Evolutionary conservation across 2,113 vertebrate genomes (phyloP).

Genomic region (Ceuthmochares aereus): DNA sequence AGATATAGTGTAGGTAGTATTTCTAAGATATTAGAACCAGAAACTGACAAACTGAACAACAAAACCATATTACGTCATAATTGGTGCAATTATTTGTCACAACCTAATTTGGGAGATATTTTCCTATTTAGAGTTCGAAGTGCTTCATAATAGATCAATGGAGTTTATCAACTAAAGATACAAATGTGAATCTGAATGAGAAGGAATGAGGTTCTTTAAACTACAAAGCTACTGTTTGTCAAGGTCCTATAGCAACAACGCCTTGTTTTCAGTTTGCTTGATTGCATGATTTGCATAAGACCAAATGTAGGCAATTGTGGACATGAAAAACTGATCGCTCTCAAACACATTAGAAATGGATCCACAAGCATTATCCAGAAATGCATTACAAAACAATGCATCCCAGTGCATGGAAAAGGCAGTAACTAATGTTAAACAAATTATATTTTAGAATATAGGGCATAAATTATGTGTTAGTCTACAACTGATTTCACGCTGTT

Average conservation of each 20-base stretch:
- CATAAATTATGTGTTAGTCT: constrained; percentile 77
- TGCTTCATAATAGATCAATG: not conserved
- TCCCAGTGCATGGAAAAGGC: constrained; percentile 51
- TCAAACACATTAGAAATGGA: constrained; percentile 68
- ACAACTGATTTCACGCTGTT: constrained; percentile 80
- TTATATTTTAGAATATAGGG: constrained; percentile 77
- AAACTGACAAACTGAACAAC: not conserved
- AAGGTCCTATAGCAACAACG: constrained; percentile 49
- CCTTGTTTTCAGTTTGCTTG: constrained; percentile 76
- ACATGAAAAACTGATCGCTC: constrained; percentile 68
- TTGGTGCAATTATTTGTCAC: not conserved
- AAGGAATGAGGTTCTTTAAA: constrained; percentile 36
- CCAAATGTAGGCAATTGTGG: constrained; percentile 68
- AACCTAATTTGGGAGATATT: not conserved
- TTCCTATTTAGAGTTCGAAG: constrained; percentile 16
- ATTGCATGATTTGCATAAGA: constrained; percentile 79
- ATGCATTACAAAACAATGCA: constrained; percentile 69
- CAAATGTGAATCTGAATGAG: constrained; percentile 22
- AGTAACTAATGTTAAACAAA: constrained; percentile 75
- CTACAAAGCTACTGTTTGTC: constrained; percentile 56
- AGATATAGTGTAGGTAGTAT: not conserved
- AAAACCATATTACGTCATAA: constrained; percentile 10
- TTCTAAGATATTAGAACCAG: not conserved
- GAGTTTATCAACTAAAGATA: constrained; percentile 34
- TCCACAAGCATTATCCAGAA: constrained; percentile 61